A percentile compares a stretch with the other conserved stretches of the same genome.
phyloP scores from a whole-genome alignment of 2,113 vertebrate species.

The Lamprotornis superbus region DNA sequence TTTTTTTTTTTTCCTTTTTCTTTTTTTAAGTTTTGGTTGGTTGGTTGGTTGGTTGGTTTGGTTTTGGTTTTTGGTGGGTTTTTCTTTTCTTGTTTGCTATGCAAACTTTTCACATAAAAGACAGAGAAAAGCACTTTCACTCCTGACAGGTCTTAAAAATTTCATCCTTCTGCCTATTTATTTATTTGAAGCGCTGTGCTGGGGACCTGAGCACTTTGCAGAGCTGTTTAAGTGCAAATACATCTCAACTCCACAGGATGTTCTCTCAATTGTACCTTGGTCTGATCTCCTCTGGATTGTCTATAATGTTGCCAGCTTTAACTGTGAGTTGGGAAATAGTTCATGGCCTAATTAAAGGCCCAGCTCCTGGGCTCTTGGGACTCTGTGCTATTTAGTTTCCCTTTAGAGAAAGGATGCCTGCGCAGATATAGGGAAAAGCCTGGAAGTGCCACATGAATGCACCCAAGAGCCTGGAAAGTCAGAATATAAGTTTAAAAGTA shows the following conservation, averaged over 20 bases:
- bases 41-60: background rate
- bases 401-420: background rate
- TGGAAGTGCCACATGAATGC: background rate
- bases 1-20: background rate
- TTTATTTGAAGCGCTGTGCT: background rate
- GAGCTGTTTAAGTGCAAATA: background rate
- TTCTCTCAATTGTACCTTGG: background rate
- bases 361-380: background rate
- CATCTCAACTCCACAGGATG: background rate
- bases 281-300: background rate
- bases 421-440: background rate
- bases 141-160: background rate
- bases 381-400: background rate
- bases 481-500: background rate
- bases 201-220: background rate
- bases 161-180: background rate
- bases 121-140: conserved; percentile 37
- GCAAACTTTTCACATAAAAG: conserved; percentile 24
- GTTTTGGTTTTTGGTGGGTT: background rate
- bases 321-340: background rate
- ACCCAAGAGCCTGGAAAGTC: background rate
- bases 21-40: background rate
- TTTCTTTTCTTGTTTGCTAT: background rate
- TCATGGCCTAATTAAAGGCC: background rate
- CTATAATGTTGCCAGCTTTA: background rate